Evolutionary conservation across 1,140 invertebrate genomes (phyloP).

Genomic region (Episyrphus balteatus): DNA sequence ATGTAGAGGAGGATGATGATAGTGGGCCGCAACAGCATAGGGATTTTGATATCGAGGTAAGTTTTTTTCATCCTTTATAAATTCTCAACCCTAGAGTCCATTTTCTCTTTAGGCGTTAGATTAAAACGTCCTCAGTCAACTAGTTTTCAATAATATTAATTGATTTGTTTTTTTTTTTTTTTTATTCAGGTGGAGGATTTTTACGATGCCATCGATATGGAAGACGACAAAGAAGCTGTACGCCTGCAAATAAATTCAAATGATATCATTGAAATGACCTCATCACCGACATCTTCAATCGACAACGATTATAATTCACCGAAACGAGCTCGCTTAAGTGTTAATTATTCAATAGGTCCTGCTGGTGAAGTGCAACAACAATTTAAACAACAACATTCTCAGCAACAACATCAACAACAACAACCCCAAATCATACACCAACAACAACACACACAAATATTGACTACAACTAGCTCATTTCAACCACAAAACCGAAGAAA

Average conservation of each 20-base stretch:
- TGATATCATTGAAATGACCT: constrained; percentile 24
- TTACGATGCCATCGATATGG: constrained; percentile 44
- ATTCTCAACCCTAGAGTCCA: not conserved
- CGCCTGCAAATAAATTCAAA: constrained; percentile 31
- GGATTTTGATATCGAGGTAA: constrained; percentile 33
- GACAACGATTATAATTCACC: constrained; percentile 17
- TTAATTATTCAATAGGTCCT: constrained; percentile 33
- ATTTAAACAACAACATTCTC: constrained; percentile 12
- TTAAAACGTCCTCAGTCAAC: too few species aligned
- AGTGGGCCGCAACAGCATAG: constrained; percentile 10
- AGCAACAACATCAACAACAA: constrained; percentile 8
- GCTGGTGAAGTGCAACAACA: constrained; percentile 24
- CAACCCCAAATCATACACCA: constrained; percentile 8
- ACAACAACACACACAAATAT: constrained; percentile 1
- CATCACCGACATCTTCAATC: not conserved
- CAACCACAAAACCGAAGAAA: constrained; percentile 39
- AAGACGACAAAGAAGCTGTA: constrained; percentile 40
- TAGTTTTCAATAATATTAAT: too few species aligned
- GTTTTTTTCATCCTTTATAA: constrained; percentile 1
- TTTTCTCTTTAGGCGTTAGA: too few species aligned
- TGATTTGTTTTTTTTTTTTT: not conserved
- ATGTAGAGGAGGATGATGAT: constrained; percentile 26
- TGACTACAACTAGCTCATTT: not conserved
- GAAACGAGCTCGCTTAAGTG: constrained; percentile 28
- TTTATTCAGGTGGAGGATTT: constrained; percentile 29